Evolutionary conservation across 2,113 vertebrate species (phyloP), one percentile per base, ranked within the genome.

Genomic region (Hymenochirus boettgeri): DNA sequence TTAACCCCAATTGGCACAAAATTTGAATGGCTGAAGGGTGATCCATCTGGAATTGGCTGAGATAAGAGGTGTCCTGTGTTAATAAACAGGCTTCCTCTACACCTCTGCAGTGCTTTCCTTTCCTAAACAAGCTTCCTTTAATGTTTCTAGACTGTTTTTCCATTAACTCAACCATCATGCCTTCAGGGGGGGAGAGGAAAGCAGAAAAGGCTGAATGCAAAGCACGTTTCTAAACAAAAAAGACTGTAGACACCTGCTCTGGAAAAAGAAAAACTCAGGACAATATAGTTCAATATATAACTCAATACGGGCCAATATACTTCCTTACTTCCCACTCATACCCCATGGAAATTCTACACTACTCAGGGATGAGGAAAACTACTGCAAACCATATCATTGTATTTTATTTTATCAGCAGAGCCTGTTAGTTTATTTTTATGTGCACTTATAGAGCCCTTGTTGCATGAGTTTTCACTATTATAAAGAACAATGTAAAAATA

Each of bases 11-110:
- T 86, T 80, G 80, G 78, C 83, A 83, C 74, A 33, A 76, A 76
- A 74, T 61, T 73, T 73, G 81, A 83, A 87, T 83, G 84, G 85
- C 86, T 84, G 74, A 73, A 71, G 77, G 80, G 79, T 77, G 83
- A 87, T 89, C 78, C 83, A 79, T 88, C 85, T 93, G 90, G 89
- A 91, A 83, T 77, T 85, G 88, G 80, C 82, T 80, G 86, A 88
- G 91, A 95, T 93, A 93, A 92, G 91, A 91, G 90, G 90, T 90
- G 91, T 86, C 86, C 89, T 80, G 89, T 91, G 92, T 91, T 90
- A 93, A 90, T 86, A 86, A 83, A 79, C 92, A 91, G 89, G 87
- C 91, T 94, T 96, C 92, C 93, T 92, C 84, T 91, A 85, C 86
- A 87, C 88, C 92, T 92, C 91, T 80, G 82, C 91, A 85, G 87